These are phyloP conservation scores for Drosophila limbata DNA, from an alignment of 2,888 invertebrate genomes.

Conservation along the genomic window DNA sequence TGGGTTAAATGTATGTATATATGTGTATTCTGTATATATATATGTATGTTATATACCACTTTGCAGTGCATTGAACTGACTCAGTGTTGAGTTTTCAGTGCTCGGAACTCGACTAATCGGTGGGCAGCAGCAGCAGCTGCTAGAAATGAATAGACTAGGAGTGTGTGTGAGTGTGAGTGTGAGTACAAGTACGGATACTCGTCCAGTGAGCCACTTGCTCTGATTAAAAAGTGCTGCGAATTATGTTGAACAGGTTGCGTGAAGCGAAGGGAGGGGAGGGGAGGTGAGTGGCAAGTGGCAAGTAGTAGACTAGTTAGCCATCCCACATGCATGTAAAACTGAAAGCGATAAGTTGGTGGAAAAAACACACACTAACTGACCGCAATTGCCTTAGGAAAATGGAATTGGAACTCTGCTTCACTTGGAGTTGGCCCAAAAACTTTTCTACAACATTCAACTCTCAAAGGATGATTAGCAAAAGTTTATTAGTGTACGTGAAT, in stretches of 20 bases:
- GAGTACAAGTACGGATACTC: slow-evolving; percentile 12
- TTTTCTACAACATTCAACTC: slow-evolving; percentile 8
- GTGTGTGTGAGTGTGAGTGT: slow-evolving; percentile 25
- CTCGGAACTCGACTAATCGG: slow-evolving; percentile 56
- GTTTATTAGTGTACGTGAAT: background rate
- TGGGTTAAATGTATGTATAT: slow-evolving; percentile 5
- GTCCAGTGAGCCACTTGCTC: slow-evolving; percentile 51
- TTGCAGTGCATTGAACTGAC: slow-evolving; percentile 68
- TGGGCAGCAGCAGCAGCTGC: slow-evolving; percentile 42
- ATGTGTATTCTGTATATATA: background rate
- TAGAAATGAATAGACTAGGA: slow-evolving; percentile 26
- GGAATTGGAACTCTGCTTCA: slow-evolving; percentile 35
- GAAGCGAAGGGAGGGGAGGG: background rate
- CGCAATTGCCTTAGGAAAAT: slow-evolving; percentile 43
- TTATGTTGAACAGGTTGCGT: slow-evolving; percentile 47
- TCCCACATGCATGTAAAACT: slow-evolving; percentile 32
- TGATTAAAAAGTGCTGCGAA: slow-evolving; percentile 59
- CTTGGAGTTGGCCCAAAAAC: slow-evolving; percentile 49
- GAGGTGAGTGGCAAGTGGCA: slow-evolving; percentile 1
- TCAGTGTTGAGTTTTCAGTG: slow-evolving; percentile 11
- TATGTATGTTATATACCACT: slow-evolving; percentile 29
- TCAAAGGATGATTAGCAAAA: slow-evolving; percentile 22
- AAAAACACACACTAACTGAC: slow-evolving; percentile 32
- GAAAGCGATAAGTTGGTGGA: background rate
- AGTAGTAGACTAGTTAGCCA: slow-evolving; percentile 12